These are phyloP conservation scores for Pseudoips prasinana DNA, from an alignment of 2,888 invertebrate species.

Conservation along the genomic window DNA sequence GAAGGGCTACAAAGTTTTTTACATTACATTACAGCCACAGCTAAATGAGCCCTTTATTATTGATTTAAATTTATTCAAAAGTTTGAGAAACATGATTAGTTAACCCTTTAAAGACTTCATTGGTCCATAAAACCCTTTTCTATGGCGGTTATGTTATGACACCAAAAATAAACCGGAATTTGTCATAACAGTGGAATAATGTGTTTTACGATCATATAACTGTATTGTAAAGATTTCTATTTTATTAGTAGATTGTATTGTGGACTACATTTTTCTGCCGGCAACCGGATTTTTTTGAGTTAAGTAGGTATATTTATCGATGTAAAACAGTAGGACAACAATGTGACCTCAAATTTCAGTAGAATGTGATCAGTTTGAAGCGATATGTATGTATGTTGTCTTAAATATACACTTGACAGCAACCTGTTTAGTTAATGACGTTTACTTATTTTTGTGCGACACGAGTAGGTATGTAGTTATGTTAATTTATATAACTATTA, in stretches of 20 bases:
- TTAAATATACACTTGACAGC: no score
- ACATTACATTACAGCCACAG: no score
- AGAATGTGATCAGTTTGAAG: constrained; percentile 21
- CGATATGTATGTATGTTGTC: no score
- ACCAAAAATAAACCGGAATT: constrained; percentile 32
- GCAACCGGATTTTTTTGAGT: constrained; percentile 25
- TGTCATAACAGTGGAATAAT: constrained; percentile 30
- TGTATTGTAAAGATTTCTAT: constrained; percentile 40
- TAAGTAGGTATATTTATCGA: constrained; percentile 29
- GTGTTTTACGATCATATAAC: constrained; percentile 43
- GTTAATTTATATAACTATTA: no score
- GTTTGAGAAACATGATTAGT: constrained; percentile 8
- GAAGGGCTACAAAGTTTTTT: no score
- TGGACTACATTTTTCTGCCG: constrained; percentile 33
- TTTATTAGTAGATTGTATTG: constrained; percentile 30
- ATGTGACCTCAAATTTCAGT: constrained; percentile 18
- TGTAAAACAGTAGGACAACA: constrained; percentile 12
- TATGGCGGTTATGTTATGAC: constrained; percentile 27
- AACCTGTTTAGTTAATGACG: no score
- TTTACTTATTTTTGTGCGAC: no score
- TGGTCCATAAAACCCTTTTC: constrained; percentile 25
- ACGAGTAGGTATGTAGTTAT: no score
- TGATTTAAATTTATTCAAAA: constrained; percentile 7
- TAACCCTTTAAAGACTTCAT: constrained; percentile 12
- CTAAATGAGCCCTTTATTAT: no score